Base-by-base conservation (phyloP, 1,140 invertebrate genomes). In the Dreissena rostriformis region DNA sequence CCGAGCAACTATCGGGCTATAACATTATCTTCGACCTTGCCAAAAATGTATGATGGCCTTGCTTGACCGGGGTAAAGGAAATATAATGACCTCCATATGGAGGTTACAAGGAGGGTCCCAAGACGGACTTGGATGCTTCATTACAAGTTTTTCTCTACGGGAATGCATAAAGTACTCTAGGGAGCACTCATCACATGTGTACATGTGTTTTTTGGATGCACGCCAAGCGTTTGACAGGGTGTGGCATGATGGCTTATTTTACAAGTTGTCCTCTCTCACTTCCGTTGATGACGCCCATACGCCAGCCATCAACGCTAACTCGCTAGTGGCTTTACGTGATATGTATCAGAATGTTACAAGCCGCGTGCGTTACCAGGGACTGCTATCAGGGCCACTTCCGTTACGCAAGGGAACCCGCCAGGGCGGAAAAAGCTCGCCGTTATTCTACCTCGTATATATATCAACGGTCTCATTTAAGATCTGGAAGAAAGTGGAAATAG, bases 181-280 rank as follows among this genome's bases (percentile, higher is more conserved):
- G 61, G 61, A 63, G 61, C 24, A n/a, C 7, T n/a, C 19, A 63
- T 63, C 11, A n/a, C 61, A 2, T n/a, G 61, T 63, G 61, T 63
- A 63, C 24, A n/a, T 63, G 19, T 63, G 61, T 63, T 63, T 63
- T 26, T 63, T 63, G 61, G 61, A 11, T 26, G 61, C 61, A 63
- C 61, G 61, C 61, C 61, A 11, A 26, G 61, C 24, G 19, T 63
- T 63, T 63, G 61, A 63, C 61, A n/a, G 61, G 2, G 61, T 63
- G 24, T 63, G 61, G 61, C 61, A 63, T 63, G 61, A 63, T 63
- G 61, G 61, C 19, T 26, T 63, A n/a, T 63, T 63, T 26, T 63
- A 63, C 61, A 63, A 63, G n/a, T 39, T 39, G 61, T 26, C 24
- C 19, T 26, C 24, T n/a, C 19, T 26, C 61, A 63, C 61, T n/a